phyloP scores from a whole-genome alignment of 1,140 invertebrate species.

The Drosophila rufa region DNA sequence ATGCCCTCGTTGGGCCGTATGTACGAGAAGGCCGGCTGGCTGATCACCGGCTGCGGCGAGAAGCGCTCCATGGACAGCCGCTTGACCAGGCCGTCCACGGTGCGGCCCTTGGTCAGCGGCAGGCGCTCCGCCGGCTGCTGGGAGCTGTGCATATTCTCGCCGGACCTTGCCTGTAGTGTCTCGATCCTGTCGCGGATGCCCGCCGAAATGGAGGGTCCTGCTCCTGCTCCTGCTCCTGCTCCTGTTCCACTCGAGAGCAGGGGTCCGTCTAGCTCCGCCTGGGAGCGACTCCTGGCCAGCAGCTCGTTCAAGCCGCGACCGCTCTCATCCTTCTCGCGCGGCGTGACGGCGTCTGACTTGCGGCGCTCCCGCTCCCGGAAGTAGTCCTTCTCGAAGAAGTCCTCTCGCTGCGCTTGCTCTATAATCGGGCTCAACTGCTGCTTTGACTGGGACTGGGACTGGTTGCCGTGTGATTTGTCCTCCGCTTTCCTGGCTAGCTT shows the following conservation, averaged over 20 bases:
- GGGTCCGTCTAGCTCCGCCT: conserved; percentile 68
- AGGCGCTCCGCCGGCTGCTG: conserved; percentile 88
- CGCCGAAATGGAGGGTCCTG: conserved; percentile 85
- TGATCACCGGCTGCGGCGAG: conserved; percentile 88
- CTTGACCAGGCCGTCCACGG: conserved; percentile 88
- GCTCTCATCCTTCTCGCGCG: conserved; percentile 79
- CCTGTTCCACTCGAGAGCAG: conserved; percentile 68
- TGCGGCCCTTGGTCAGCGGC: conserved; percentile 88
- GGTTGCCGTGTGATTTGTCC: conserved; percentile 2
- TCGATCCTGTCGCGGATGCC: conserved; percentile 80
- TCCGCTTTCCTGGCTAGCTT: conserved; percentile 44
- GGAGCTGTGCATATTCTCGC: conserved; percentile 89
- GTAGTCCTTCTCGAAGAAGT: conserved; percentile 87
- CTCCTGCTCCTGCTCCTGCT: conserved; percentile 29
- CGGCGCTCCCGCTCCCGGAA: conserved; percentile 76
- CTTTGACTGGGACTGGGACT: conserved; percentile 70
- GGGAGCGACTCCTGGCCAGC: conserved; percentile 66
- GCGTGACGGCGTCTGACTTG: conserved; percentile 82
- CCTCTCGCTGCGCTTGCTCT: conserved; percentile 88
- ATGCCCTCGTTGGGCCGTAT: conserved; percentile 86
- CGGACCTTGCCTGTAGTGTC: conserved; percentile 85
- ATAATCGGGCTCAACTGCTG: conserved; percentile 91
- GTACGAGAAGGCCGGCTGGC: conserved; percentile 81
- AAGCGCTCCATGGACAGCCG: conserved; percentile 88
- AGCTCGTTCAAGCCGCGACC: conserved; percentile 64